phyloP scores from a whole-genome alignment of 2,113 vertebrate genomes.

The Phrynocephalus versicolor region DNA sequence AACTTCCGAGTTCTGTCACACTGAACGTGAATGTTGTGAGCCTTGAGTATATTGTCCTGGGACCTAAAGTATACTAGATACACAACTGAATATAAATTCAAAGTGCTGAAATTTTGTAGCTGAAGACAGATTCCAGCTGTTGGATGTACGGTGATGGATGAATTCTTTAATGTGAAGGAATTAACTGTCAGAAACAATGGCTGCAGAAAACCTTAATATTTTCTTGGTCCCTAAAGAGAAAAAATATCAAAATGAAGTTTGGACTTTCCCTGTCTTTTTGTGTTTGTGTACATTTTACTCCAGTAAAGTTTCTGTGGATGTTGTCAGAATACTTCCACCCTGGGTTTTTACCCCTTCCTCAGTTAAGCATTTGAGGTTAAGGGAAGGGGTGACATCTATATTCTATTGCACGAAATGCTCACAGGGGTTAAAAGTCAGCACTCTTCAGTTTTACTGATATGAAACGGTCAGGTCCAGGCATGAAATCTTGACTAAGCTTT shows the following conservation, averaged over 20 bases:
- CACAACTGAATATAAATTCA: conserved; percentile 58
- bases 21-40: background rate
- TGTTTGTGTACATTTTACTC: conserved; percentile 34
- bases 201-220: conserved; percentile 33
- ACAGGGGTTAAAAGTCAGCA: background rate
- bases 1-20: background rate
- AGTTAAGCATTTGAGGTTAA: background rate
- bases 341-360: background rate
- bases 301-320: background rate
- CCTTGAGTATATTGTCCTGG: background rate
- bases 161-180: conserved; percentile 67
- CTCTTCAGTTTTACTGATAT: background rate
- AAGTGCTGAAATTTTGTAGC: conserved; percentile 65
- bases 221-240: conserved; percentile 53
- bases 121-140: conserved; percentile 61
- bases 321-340: too few species aligned
- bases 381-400: background rate
- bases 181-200: conserved; percentile 73
- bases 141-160: conserved; percentile 63
- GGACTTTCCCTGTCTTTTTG: background rate
- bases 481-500: background rate
- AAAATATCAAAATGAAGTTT: conserved; percentile 53
- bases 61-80: conserved; percentile 8
- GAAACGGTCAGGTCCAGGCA: background rate
- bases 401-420: background rate